These are phyloP conservation scores for Adrianichthys oophorus DNA, from an alignment of 2,797 vertebrate species.

Conservation along the genomic window DNA sequence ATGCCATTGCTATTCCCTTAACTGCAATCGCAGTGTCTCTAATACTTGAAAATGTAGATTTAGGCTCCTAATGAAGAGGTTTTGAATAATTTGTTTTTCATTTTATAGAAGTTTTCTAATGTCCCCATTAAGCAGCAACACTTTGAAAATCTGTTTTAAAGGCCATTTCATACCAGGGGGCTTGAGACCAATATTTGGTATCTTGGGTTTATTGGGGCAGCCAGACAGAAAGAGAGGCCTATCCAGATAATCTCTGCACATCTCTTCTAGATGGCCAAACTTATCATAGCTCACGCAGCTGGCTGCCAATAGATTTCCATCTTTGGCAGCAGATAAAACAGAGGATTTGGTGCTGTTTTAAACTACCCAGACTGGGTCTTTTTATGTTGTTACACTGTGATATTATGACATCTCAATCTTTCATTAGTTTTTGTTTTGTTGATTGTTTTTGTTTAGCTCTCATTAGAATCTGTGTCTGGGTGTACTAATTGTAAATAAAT, in stretches of 20 bases:
- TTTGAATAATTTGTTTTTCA: conserved; percentile 39
- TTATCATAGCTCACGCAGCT: conserved; percentile 65
- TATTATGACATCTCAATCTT: conserved; percentile 39
- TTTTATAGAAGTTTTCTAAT: conserved; percentile 44
- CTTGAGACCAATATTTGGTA: conserved; percentile 63
- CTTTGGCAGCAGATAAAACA: conserved; percentile 62
- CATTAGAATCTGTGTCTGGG: neutral
- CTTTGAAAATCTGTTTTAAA: conserved; percentile 57
- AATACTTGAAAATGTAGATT: conserved; percentile 31
- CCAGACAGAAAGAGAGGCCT: conserved; percentile 64
- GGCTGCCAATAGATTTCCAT: conserved; percentile 65
- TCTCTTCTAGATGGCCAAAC: conserved; percentile 67
- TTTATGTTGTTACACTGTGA: conserved; percentile 48
- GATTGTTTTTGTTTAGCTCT: conserved; percentile 2
- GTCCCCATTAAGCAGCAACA: conserved; percentile 41
- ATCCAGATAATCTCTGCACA: conserved; percentile 74
- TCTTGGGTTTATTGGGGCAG: conserved; percentile 54
- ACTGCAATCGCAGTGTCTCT: conserved; percentile 34
- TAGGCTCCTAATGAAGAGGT: conserved; percentile 27
- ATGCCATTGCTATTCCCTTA: conserved; percentile 31
- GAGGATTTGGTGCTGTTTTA: conserved; percentile 64
- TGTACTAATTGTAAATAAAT: no score
- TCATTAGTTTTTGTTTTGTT: conserved; percentile 26
- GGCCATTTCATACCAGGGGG: conserved; percentile 49
- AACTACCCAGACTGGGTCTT: conserved; percentile 43